Base-by-base conservation (phyloP, 2,113 vertebrate species). In the Donacobius atricapilla region DNA sequence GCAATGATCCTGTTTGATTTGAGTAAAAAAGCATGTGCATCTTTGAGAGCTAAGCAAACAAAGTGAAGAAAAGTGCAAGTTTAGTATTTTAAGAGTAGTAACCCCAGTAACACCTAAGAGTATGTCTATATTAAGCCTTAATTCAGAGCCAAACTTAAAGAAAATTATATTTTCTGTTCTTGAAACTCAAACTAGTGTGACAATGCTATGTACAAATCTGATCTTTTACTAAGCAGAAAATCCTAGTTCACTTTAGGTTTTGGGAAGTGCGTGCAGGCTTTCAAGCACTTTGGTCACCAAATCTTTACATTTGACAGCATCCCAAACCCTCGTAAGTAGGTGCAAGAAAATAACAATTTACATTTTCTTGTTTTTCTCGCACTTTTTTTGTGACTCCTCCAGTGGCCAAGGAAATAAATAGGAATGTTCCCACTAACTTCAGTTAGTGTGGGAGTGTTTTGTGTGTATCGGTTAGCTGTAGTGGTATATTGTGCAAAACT, bases 1-100 rank as follows among this genome's bases (percentile, higher is more conserved):
- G 16, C 2, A 91, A 56, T 60, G 15, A 22, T 56, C 8, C 22
- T 77, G 2, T 56, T 65, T 48, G 14, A 10, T 63, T 7, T 44
- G 7, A 66, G 7, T 37, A 12, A 84, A 53, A 60, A 80, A 27
- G 1, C 12, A 9, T 0, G 0, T 35, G 11, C 11, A 24, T 51
- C 24, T 50, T 60, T 53, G 37, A 73, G 23, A 78, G 7, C 6
- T 35, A 28, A 44, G 21, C 30, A 51, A 66, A 39, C 3, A 58
- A 73, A 70, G 47, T 28, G 8, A 84, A 70, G 22, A 70, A 6
- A 53, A 10, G 16, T 25, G 7, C 8, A 91, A 76, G 6, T 50
- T 73, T 69, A 64, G 2, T n/a, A 28, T 20, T 83, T 5, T 45
- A 39, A 51, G 40, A 51, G 8, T 48, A 51, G 35, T 17, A 57